phyloP scores from a whole-genome alignment of 1,140 invertebrate species.

The Pollicipes pollicipes region DNA sequence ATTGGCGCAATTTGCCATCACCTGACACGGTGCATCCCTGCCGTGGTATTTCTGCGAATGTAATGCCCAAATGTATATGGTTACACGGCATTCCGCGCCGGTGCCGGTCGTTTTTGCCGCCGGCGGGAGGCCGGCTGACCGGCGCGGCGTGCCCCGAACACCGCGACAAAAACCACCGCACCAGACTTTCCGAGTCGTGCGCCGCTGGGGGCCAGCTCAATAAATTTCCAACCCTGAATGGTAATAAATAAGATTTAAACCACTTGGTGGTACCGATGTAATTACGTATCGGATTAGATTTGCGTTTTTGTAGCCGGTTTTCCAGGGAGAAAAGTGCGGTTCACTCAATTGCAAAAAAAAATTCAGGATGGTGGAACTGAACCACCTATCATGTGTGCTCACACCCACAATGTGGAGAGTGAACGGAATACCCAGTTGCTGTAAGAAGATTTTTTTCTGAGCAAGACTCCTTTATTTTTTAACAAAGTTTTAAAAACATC shows the following conservation, averaged over 20 bases:
- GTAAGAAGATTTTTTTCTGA: too few relatives aligned
- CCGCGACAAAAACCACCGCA: background rate
- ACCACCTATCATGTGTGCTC: too few relatives aligned
- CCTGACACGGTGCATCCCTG: background rate
- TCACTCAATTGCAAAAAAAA: too few relatives aligned
- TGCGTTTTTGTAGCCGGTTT: background rate
- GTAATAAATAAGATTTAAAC: background rate
- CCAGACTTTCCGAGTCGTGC: background rate
- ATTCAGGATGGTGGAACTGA: too few relatives aligned
- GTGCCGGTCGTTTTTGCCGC: background rate
- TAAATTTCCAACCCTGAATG: background rate
- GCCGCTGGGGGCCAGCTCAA: background rate
- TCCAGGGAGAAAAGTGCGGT: background rate
- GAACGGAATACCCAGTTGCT: too few relatives aligned
- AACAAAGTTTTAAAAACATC: too few relatives aligned
- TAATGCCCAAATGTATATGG: constrained; percentile 2
- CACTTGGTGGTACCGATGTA: background rate
- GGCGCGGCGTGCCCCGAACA: too few relatives aligned
- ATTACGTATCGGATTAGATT: background rate
- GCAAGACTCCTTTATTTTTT: too few relatives aligned
- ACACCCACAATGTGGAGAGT: too few relatives aligned
- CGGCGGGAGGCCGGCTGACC: background rate
- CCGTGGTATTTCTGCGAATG: background rate
- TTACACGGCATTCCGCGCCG: background rate
- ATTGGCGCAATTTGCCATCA: background rate